Percentiles rank a stretch among this genome's conserved stretches.
Evolutionary conservation across 2,797 vertebrate species (phyloP).

Genomic region (Pangasius mekongensis): DNA sequence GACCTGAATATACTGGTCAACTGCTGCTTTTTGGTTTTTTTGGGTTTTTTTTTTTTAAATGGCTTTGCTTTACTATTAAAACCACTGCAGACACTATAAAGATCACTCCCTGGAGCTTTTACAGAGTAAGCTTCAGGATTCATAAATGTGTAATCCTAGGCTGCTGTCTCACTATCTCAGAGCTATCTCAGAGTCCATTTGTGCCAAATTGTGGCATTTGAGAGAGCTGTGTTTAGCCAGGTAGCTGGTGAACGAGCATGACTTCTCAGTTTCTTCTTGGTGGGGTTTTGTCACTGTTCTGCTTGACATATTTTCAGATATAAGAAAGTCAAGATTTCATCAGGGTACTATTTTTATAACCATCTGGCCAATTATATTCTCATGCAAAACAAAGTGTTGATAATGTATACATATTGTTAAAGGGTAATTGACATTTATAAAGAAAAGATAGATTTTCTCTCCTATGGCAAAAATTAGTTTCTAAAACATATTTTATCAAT

Average conservation of each 20-base stretch:
- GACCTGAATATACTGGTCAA: conserved; percentile 31
- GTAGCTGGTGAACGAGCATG: conserved; percentile 44
- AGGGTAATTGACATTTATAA: not conserved
- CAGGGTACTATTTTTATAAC: conserved; percentile 60
- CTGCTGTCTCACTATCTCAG: conserved; percentile 43
- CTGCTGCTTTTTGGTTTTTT: conserved; percentile 10
- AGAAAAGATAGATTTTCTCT: not conserved
- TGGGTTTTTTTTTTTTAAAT: not conserved
- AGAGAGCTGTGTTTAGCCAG: conserved; percentile 36
- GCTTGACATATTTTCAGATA: conserved; percentile 62
- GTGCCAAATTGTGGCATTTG: conserved; percentile 36
- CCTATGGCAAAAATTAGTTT: not conserved
- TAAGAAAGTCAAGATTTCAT: conserved; percentile 73
- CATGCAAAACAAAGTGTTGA: not conserved
- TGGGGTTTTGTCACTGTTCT: conserved; percentile 43
- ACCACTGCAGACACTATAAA: conserved; percentile 42
- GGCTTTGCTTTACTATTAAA: conserved; percentile 42
- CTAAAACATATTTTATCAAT: not conserved
- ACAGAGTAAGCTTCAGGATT: conserved; percentile 54
- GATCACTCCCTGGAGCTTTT: conserved; percentile 56
- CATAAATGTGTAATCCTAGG: conserved; percentile 72
- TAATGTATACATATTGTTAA: not conserved
- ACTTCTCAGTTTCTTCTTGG: conserved; percentile 50
- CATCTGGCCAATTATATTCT: not conserved
- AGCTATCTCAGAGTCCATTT: conserved; percentile 57